Base-by-base conservation (phyloP, 1,140 invertebrate genomes). In the Drosophila parvula region DNA sequence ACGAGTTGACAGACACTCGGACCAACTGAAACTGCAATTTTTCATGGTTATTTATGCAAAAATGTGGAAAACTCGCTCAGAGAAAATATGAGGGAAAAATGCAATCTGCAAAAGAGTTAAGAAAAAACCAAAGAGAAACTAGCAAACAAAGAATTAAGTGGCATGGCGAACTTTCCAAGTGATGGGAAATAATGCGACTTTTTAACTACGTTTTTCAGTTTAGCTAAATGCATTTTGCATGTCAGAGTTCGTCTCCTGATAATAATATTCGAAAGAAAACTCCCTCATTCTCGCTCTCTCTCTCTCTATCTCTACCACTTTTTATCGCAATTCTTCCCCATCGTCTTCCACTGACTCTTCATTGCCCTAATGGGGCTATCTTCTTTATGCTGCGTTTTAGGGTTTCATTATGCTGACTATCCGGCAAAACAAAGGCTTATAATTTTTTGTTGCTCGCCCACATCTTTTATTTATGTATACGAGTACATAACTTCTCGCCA, bases 161-260 rank as follows among this genome's bases (percentile, higher is more conserved):
- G 50, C 47, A 50, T 14, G 57, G 68, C n/a, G 53, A 78, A 78
- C 71, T 89, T 86, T 88, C 44, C 71, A 70, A 89, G 81, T 83
- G 83, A 88, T 86, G 80, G 84, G 61, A 80, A 86, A 89, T 86
- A 86, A 86, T 86, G 84, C 77, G 83, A 89, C 83, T 86, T 86
- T 88, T 79, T 86, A 88, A 86, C 83, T 89, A 89, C 61, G 53
- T 73, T 77, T 73, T 76, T 75, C 22, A 75, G 73, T 60, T 86
- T 79, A 41, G 67, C 69, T 64, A 88, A 86, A 86, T 86, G 83
- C 83, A 83, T 77, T 86, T 88, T 88, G 79, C 83, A 83, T 86
- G 83, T 83, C 83, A 73, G 78, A 81, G 69, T 71, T 73, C 69
- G 81, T 68, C 81, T 75, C 73, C 68, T 62, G 80, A 83, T 83